phyloP scores from a whole-genome alignment of 2,797 vertebrate genomes.

The Rhinella marina region DNA sequence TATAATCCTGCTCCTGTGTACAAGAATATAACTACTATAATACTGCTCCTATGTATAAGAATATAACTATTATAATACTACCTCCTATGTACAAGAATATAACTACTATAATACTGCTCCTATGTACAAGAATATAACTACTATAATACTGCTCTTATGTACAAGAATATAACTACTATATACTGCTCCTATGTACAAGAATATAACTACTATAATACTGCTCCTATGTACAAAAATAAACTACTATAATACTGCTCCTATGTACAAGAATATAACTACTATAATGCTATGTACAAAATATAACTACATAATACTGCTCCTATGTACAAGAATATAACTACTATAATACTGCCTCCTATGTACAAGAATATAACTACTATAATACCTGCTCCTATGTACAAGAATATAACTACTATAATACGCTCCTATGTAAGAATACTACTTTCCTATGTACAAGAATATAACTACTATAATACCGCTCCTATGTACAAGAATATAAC shows the following conservation, averaged over 20 bases:
- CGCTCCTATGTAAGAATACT: neutral
- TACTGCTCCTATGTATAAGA: conserved; percentile 8
- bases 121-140: conserved; percentile 1
- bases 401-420: conserved; percentile 15
- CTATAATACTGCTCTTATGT: conserved; percentile 5
- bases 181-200: neutral
- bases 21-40: neutral
- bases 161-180: conserved; percentile 9
- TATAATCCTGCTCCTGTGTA: neutral
- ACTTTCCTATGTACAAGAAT: conserved; percentile 6
- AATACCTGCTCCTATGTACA: conserved; percentile 7
- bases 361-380: conserved; percentile 1
- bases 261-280: conserved; percentile 10
- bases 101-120: conserved; percentile 9
- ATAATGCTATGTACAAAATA: conserved; percentile 16
- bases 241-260: conserved; percentile 7
- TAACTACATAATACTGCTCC: conserved; percentile 4
- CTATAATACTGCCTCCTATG: neutral
- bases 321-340: neutral
- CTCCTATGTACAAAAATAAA: conserved; percentile 5
- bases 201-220: conserved; percentile 6
- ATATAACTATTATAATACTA: conserved; percentile 1
- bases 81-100: neutral
- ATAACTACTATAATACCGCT: conserved; percentile 13
- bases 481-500: conserved; percentile 7